These are phyloP conservation scores for Tortrix viridana DNA, from an alignment of 2,888 invertebrate species.

Conservation along the genomic window DNA sequence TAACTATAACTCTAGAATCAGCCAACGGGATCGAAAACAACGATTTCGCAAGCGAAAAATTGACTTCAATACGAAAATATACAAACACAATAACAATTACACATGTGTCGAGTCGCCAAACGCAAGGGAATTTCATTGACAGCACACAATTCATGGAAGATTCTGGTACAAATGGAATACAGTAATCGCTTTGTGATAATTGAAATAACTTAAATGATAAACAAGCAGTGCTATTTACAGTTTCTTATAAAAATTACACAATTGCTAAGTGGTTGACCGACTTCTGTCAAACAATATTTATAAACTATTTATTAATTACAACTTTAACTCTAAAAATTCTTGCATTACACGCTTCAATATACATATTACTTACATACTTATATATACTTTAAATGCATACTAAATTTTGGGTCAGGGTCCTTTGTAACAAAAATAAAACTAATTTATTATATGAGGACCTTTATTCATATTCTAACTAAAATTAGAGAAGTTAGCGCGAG, in stretches of 20 bases:
- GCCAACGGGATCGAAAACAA: neutral
- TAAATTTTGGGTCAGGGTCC: conserved; percentile 46
- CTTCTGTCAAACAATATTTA: neutral
- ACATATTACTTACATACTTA: conserved; percentile 39
- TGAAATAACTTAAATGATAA: conserved; percentile 18
- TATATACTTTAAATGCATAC: conserved; percentile 60
- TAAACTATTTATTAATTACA: conserved; percentile 13
- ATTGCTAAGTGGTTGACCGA: conserved; percentile 18
- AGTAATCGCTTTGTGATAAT: conserved; percentile 17
- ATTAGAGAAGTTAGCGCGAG: conserved; percentile 21
- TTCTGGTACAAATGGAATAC: conserved; percentile 37
- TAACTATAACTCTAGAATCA: conserved; percentile 18
- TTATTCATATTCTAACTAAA: conserved; percentile 37
- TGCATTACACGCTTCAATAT: conserved; percentile 26
- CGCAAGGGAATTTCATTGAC: conserved; percentile 27
- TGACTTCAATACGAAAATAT: conserved; percentile 30
- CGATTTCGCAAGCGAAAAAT: conserved; percentile 11
- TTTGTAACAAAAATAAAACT: conserved; percentile 37
- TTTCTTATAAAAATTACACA: conserved; percentile 33
- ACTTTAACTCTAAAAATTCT: conserved; percentile 27
- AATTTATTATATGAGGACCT: conserved; percentile 35
- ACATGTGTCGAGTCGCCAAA: conserved; percentile 12
- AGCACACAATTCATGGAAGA: conserved; percentile 39
- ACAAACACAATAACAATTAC: conserved; percentile 24
- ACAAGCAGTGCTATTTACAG: conserved; percentile 31